A percentile compares a stretch with the other conserved stretches of the same genome.
phyloP scores from a whole-genome alignment of 37 sponge, comb jelly and placozoan species.

The Ianthella basta region DNA sequence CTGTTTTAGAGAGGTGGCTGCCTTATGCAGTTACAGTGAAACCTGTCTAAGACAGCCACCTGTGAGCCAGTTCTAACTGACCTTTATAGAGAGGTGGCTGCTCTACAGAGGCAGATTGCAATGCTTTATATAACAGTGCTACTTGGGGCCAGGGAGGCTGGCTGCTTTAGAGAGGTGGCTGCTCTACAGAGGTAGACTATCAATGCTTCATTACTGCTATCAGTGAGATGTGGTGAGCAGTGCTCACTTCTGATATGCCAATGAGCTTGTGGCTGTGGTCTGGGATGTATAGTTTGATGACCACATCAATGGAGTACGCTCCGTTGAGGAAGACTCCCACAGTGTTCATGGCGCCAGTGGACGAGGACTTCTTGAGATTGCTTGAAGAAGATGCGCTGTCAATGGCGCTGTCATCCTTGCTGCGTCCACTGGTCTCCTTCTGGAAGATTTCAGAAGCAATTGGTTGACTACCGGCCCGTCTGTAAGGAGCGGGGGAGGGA shows the following conservation, averaged over 20 bases:
- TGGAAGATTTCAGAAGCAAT: constrained; percentile 14
- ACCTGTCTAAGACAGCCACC: too few relatives aligned
- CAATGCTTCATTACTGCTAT: too few relatives aligned
- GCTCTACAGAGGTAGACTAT: too few relatives aligned
- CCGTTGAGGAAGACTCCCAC: neutral
- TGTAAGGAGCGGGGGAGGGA: neutral
- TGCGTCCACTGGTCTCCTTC: neutral
- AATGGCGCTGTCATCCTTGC: neutral
- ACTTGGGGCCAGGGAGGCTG: too few relatives aligned
- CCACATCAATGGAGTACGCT: constrained; percentile 40
- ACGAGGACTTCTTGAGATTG: neutral
- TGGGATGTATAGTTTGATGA: constrained; percentile 68
- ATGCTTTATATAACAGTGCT: too few relatives aligned
- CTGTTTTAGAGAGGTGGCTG: too few relatives aligned
- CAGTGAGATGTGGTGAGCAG: too few relatives aligned
- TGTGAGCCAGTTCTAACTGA: too few relatives aligned
- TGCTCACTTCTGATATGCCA: constrained; percentile 68
- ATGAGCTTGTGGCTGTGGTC: constrained; percentile 81
- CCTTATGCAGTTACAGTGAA: too few relatives aligned
- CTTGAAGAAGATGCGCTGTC: neutral
- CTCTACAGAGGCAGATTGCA: too few relatives aligned
- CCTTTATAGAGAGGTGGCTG: too few relatives aligned
- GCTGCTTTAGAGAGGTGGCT: too few relatives aligned
- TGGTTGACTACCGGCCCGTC: constrained; percentile 12
- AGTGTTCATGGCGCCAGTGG: neutral